Evolutionary conservation across 1,140 invertebrate genomes (phyloP).

Genomic region (Hirudo medicinalis): DNA sequence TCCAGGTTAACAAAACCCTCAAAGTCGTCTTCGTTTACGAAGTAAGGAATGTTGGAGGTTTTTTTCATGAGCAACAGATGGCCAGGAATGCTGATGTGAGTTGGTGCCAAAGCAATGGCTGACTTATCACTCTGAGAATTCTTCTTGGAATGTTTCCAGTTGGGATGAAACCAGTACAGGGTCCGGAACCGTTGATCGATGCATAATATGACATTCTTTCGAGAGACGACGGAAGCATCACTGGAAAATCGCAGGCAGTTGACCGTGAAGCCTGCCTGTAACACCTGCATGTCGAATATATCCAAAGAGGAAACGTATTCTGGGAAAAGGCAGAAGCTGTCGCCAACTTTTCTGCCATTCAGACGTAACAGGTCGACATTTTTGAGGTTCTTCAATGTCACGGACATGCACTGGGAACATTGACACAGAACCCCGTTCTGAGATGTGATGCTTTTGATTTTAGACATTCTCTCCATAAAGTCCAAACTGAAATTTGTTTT

Average conservation of each 20-base stretch:
- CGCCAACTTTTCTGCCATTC: background rate
- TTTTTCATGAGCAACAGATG: background rate
- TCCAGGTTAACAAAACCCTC: constrained; percentile 3
- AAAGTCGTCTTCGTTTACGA: background rate
- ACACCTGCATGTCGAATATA: background rate
- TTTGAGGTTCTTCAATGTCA: background rate
- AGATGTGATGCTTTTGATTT: constrained; percentile 3
- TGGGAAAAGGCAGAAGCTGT: background rate
- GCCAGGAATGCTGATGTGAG: background rate
- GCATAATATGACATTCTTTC: constrained; percentile 2
- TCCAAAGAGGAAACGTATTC: background rate
- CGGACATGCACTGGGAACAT: background rate
- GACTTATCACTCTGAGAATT: background rate
- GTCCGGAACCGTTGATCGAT: background rate
- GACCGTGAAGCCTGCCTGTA: background rate
- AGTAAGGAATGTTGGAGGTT: background rate
- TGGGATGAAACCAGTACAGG: background rate
- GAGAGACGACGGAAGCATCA: background rate
- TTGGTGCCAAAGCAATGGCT: background rate
- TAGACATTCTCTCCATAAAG: background rate
- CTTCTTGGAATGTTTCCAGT: background rate
- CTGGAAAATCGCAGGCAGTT: background rate
- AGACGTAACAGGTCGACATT: background rate
- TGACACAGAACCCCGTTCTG: background rate
- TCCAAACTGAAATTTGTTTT: background rate